A percentile compares a stretch with the other conserved stretches of the same genome.
Conservation (phyloP, 2,888 invertebrate species). For the Cephus pulcher region DNA sequence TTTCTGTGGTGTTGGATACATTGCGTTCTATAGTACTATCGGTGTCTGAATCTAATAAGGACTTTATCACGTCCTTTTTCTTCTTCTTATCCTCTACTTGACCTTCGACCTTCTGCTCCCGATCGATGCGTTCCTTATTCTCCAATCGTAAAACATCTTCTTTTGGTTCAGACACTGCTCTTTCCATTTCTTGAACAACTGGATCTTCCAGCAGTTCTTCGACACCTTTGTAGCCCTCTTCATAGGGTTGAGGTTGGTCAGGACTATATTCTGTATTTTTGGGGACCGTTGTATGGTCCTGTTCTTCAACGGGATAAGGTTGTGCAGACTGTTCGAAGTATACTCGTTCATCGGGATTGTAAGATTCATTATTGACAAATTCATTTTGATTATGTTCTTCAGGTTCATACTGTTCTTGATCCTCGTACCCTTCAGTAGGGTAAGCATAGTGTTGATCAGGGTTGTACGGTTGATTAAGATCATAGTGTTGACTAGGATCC, state of each 20-base stretch:
- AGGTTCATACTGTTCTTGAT: conserved; percentile 10
- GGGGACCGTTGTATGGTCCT: background rate
- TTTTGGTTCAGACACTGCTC: background rate
- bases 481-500: conserved; percentile 22
- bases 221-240: background rate
- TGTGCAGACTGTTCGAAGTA: background rate
- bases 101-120: background rate
- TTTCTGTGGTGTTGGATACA: conserved; percentile 56
- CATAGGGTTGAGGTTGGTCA: background rate
- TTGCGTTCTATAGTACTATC: conserved; percentile 61
- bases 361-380: conserved; percentile 8
- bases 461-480: conserved; percentile 27
- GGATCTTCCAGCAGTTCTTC: background rate
- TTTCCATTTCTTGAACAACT: background rate
- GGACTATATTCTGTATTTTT: background rate
- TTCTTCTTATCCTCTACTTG: conserved; percentile 27
- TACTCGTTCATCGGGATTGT: background rate
- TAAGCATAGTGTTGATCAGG: conserved; percentile 23
- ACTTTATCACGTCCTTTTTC: conserved; percentile 52
- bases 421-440: conserved; percentile 9
- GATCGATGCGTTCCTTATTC: background rate
- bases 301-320: background rate
- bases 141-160: background rate
- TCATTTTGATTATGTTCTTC: conserved; percentile 3
- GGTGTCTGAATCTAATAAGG: conserved; percentile 58